Evolutionary conservation across 2,888 invertebrate genomes (phyloP), one percentile per base, ranked within the genome.

Genomic region (Trypoxylon attenuatum): DNA sequence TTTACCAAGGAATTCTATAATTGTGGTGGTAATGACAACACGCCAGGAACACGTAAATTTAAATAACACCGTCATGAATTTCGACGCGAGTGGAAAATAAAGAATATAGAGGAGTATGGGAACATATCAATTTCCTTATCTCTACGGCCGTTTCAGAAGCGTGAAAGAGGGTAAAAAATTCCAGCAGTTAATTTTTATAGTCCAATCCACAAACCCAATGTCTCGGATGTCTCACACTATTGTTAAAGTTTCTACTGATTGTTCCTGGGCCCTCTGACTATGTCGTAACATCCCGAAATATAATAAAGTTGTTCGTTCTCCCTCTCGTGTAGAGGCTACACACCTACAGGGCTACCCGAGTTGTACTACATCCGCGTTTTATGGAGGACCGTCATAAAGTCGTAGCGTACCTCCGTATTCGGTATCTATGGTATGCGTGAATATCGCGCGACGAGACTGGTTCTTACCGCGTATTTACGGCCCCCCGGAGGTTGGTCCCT

Each of bases 351-450:
- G 61, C 63, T 60, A 69, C 55, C 25, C 59, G 42, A 52, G 52
- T 74, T 74, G 74, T 75, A 74, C 58, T 68, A 73, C 74, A 69
- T 76, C 60, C 60, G 64, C 61, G 56, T 75, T 75, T 75, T 76
- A 75, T 75, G 71, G 69, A 75, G 73, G 65, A 71, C 73, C 77
- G 80, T 78, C 80, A 78, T 82, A 82, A 82, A 82, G 59, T 70
- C 73, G 77, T 77, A 74, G 60, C 64, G 65, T 60, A 71, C 66
- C 67, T 45, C 69, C 76, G 76, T 79, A 79, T 79, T 79, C 76
- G 77, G 78, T 67, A 77, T 80, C 80, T 73, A 52, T 68, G 77
- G 75, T 73, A 82, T 78, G 74, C 80, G 78, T 77, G 79, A 80
- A 76, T 78, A 79, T 82, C 78, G 66, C 73, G 73, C 82, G 79